Conservation (phyloP, 37 sponge, comb jelly and placozoan genomes). For the Amphimedon queenslandica region DNA sequence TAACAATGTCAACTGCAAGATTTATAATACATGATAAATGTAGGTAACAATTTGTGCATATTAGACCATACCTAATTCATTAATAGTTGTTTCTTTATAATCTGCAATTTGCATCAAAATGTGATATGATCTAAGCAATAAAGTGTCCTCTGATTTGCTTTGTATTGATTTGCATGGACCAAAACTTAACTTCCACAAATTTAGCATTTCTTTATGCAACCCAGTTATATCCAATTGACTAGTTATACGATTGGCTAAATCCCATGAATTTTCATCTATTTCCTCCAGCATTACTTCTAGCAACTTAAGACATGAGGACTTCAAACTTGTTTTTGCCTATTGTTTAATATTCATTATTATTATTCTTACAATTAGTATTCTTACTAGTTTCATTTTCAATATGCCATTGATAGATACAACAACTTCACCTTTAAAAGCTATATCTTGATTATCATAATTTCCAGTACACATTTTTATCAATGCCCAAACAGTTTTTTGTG, state of each 20-base stretch:
- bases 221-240: background rate
- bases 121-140: background rate
- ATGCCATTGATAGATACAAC: background rate
- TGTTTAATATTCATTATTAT: too few relatives aligned
- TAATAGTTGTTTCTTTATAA: background rate
- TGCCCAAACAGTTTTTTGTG: background rate
- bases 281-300: conserved; percentile 10
- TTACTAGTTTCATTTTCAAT: background rate
- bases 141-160: background rate
- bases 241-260: background rate
- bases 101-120: background rate
- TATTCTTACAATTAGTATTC: background rate
- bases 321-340: too few relatives aligned
- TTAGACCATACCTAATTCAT: conserved; percentile 4
- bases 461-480: conserved; percentile 10
- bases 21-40: too few relatives aligned
- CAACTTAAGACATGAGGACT: background rate
- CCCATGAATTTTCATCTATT: background rate
- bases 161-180: background rate
- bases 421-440: conserved; percentile 2
- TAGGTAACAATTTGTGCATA: too few relatives aligned
- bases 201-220: background rate
- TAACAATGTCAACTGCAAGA: too few relatives aligned
- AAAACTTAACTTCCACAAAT: background rate
- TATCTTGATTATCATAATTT: conserved; percentile 1